Evolutionary conservation across 2,113 vertebrate genomes (phyloP), one percentile per base, ranked within the genome.

Genomic region (Bostrychus sinensis): DNA sequence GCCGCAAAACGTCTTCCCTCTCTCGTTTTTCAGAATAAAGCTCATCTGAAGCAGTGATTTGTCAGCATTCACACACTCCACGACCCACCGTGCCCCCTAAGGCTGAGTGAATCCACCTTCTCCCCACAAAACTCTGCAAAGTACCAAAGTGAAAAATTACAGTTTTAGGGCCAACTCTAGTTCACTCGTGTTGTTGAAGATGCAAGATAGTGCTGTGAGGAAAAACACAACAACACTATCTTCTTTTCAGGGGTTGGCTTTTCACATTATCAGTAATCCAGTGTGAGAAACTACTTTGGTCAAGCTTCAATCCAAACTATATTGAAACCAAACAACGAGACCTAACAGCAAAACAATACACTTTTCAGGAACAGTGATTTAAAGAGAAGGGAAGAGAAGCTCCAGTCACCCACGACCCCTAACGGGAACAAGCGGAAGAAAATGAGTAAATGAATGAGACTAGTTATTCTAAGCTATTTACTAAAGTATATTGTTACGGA

Each of bases 1-100:
- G 28, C 17, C 1, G 11, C 50, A 19, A 38, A 75, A 57, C 37
- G 13, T 8, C 51, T 41, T 48, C 54, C 22, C 22, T 51, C 9
- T 20, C 69, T 73, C 54, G 16, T 63, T 64, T 73, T 54, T 60
- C 37, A 22, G 11, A 62, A 48, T 56, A 53, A 65, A 75, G 22
- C 39, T 16, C 56, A 23, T 19, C 53, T 68, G 55, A 20, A 59
- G 23, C 41, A 41, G n/a, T 55, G 10, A 48, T 62, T 62, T 62
- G 38, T 67, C 66, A 59, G 30, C 55, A 17, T 26, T 43, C 25
- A 62, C 38, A 62, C 61, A 30, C 48, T 43, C 23, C 36, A 37
- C 28, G 20, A 58, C 51, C 67, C 13, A 41, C 62, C 41, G 11
- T 45, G 13, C 38, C 58, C 45, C 38, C 7, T 7, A 25, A 50